Evolutionary conservation across 2,113 vertebrate genomes (phyloP), one percentile per base, ranked within the genome.

Genomic region (Asarcornis scutulata): DNA sequence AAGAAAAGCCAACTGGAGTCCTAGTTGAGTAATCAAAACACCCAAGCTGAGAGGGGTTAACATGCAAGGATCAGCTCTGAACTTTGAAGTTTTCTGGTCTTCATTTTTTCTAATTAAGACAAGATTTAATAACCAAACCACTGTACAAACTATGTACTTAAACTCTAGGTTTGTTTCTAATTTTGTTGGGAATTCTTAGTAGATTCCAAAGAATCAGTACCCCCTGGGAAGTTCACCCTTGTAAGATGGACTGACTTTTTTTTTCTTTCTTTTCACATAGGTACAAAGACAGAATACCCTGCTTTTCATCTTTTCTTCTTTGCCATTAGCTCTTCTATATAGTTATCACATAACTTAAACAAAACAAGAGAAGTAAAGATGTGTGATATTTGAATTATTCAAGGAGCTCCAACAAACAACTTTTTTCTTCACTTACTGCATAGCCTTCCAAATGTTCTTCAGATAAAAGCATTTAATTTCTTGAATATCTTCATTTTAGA

Each of bases 41-140:
- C 97, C 97, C 96, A 95, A 98, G 97, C 97, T 97, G 98, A 98
- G 97, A 98, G 97, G 94, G 97, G 98, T 98, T 98, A 98, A 98
- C 97, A 92, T 97, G 96, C 75, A 96, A 97, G 97, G 98, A 98
- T 98, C 98, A 98, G 97, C 88, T 94, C 94, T 81, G 83, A 93
- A 97, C 98, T 98, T 98, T 98, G 98, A 98, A 98, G 98, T 98
- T 97, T 93, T 97, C 98, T 98, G 97, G 97, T 97, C 97, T 98
- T 97, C 97, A 98, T 98, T 98, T 97, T 98, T 95, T 80, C 97
- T 98, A 98, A 98, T 98, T 98, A 98, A 97, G 96, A 95, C 96
- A 97, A 98, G 97, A 97, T 98, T 98, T 98, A 98, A 98, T 98
- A 98, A 98, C 96, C 97, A 97, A 98, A 97, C 96, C 98, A 98